Conservation (phyloP, 2,888 invertebrate genomes). For the Mimachlamys varia region DNA sequence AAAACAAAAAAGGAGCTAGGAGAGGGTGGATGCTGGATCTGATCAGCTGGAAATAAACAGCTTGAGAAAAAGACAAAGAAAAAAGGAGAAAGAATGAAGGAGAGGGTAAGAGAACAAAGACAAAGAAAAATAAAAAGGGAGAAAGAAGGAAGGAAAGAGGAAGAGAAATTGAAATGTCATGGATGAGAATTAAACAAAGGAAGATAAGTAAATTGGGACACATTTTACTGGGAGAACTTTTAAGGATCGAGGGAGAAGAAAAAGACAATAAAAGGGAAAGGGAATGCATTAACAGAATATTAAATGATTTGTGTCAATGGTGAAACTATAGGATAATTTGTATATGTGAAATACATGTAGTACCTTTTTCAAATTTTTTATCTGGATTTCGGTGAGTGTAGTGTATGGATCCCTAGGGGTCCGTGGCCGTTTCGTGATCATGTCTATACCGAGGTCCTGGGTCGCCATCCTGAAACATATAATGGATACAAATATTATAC, state of each 20-base stretch:
- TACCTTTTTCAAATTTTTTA: constrained; percentile 74
- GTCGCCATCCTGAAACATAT: constrained; percentile 48
- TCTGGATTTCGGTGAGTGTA: constrained; percentile 75
- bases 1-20: not conserved
- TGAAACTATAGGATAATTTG: not conserved
- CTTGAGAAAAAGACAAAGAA: too few relatives aligned
- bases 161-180: not conserved
- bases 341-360: not conserved
- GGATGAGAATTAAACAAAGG: not conserved
- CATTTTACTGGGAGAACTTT: not conserved
- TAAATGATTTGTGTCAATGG: not conserved
- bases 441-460: constrained; percentile 65
- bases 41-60: too few relatives aligned
- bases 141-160: not conserved
- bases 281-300: not conserved
- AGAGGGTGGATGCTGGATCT: too few relatives aligned
- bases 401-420: constrained; percentile 79
- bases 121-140: too few relatives aligned
- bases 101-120: not conserved
- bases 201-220: constrained; percentile 39
- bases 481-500: not conserved
- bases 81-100: not conserved
- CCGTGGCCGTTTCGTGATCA: constrained; percentile 75
- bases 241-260: constrained; percentile 39
- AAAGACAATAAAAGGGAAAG: constrained; percentile 13